A percentile compares a stretch with the other conserved stretches of the same genome.
Conservation (phyloP, 2,888 invertebrate genomes). For the Macropis europaea region DNA sequence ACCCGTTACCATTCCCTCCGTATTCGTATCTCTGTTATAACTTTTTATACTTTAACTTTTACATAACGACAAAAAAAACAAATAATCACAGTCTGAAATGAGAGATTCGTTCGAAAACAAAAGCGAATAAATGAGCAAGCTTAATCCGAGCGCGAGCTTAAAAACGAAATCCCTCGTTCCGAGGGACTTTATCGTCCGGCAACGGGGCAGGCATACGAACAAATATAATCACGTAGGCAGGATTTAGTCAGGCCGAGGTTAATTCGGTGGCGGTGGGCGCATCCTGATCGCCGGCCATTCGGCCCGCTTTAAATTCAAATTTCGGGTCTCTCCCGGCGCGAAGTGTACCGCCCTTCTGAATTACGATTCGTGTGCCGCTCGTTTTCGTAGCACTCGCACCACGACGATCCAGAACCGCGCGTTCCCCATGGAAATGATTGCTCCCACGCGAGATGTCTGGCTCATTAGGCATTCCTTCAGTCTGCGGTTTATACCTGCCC, state of each 20-base stretch:
- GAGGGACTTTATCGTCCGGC: constrained; percentile 50
- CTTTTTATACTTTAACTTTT: too few relatives aligned
- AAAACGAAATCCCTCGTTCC: constrained; percentile 57
- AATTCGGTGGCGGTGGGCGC: constrained; percentile 45
- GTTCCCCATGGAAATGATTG: constrained; percentile 71
- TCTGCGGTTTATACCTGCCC: constrained; percentile 64
- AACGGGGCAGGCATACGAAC: constrained; percentile 19
- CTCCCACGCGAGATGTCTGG: constrained; percentile 73
- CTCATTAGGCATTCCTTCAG: constrained; percentile 76
- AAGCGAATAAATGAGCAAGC: constrained; percentile 42
- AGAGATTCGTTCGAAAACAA: constrained; percentile 8
- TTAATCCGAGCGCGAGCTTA: constrained; percentile 42
- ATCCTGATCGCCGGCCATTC: constrained; percentile 60
- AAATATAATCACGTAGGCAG: constrained; percentile 48
- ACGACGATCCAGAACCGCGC: constrained; percentile 56
- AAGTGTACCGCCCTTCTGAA: constrained; percentile 51
- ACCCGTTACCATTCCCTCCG: too few relatives aligned
- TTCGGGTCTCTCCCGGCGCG: constrained; percentile 41
- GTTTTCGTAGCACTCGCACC: constrained; percentile 8
- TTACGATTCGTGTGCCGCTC: constrained; percentile 52
- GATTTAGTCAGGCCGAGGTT: constrained; percentile 52
- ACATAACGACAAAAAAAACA: neutral
- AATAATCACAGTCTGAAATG: neutral
- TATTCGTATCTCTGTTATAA: too few relatives aligned
- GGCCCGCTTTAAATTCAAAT: constrained; percentile 66